A percentile compares a stretch with the other conserved stretches of the same genome.
Conservation (phyloP, 2,797 vertebrate genomes). For the Triplophysa bombifrons region DNA sequence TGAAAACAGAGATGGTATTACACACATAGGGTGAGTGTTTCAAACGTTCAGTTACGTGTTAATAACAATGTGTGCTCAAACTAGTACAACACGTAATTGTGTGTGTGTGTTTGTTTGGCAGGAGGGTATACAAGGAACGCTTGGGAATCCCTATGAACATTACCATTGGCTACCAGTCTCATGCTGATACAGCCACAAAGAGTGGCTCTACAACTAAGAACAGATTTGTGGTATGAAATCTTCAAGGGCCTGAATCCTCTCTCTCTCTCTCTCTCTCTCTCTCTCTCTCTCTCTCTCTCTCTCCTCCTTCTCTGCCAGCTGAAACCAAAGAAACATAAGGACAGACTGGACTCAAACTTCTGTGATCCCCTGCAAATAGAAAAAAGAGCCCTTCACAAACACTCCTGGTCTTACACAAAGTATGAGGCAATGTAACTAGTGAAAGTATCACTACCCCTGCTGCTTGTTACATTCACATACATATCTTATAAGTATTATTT, state of each 20-base stretch:
- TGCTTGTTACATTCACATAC: conserved; percentile 30
- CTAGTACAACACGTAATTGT: background rate
- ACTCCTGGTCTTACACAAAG: conserved; percentile 7
- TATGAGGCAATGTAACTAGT: background rate
- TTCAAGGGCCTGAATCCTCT: conserved; percentile 71
- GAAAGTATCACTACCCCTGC: background rate
- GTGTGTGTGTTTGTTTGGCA: conserved; percentile 64
- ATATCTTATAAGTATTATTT: conserved; percentile 19
- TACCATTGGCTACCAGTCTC: conserved; percentile 96
- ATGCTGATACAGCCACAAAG: conserved; percentile 96
- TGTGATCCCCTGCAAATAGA: background rate
- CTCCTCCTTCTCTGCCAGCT: conserved; percentile 12
- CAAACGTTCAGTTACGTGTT: background rate
- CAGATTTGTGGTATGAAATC: conserved; percentile 97
- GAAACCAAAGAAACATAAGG: conserved; percentile 52
- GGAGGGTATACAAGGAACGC: conserved; percentile 98
- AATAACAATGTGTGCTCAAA: background rate
- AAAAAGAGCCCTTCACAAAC: conserved; percentile 18
- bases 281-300: background rate
- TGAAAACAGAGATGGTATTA: conserved; percentile 94
- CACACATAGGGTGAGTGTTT: conserved; percentile 94
- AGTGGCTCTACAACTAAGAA: conserved; percentile 99
- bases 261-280: background rate
- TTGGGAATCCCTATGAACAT: conserved; percentile 96
- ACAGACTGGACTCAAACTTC: conserved; percentile 34